Base-by-base conservation (phyloP, 2,888 invertebrate species). In the Mesorhabditis spiculigera region DNA sequence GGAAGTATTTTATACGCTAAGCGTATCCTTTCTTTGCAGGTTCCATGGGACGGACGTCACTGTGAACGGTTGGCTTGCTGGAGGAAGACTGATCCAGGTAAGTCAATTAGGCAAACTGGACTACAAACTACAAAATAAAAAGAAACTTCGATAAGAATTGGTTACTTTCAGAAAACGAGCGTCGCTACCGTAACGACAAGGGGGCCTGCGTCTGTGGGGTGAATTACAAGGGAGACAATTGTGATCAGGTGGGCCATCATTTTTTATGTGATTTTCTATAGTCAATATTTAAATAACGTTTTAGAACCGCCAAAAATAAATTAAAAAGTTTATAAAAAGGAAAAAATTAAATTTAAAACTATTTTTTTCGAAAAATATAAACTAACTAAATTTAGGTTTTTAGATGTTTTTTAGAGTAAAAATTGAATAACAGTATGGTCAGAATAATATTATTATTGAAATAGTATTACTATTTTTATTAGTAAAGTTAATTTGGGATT, bases 1-100 rank as follows among this genome's bases (percentile, higher is more conserved):
- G 8, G 4, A 8, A 43, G 13, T 13, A 41, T 66, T 65, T 65
- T 64, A 13, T 65, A 10, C 45, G 42, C 10, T 43, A 28, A 58
- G 0, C 5, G 45, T 65, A 4, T 62, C 58, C 63, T 13, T n/a
- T 13, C 6, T 63, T 16, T 68, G 64, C 69, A 83, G 69, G 78
- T 74, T 8, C 82, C 83, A 43, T 84, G 84, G 84, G 84, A 84
- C 70, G 84, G 84, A 8, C 73, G 79, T 4, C 75, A 68, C 68
- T 84, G 84, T 65, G 82, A 84, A 13, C 73, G 84, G 65, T 73
- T 85, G 44, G 84, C 84, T 5, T 84, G 84, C 72, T 84, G 80
- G 80, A 70, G 84, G 64, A 81, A 81, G 73, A 81, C 81, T 5
- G 73, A 75, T 6, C 79, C 68, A 66, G 76, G 16, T 13, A 6